phyloP scores from a whole-genome alignment of 2,113 vertebrate genomes.

The Toxotes jaculatrix region DNA sequence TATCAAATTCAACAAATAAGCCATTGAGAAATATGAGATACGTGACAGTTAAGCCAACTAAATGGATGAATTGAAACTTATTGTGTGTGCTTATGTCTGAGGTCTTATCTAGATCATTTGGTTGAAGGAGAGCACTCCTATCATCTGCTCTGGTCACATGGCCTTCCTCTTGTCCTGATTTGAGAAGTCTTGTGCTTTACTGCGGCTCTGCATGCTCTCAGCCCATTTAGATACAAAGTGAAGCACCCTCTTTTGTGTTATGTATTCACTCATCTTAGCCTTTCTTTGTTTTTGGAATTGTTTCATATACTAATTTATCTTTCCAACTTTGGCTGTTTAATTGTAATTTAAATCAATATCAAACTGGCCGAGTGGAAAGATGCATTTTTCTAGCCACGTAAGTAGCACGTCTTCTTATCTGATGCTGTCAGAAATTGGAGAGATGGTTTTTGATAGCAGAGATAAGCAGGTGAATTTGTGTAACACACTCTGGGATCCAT shows the following conservation, averaged over 20 bases:
- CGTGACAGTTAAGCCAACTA: constrained; percentile 23
- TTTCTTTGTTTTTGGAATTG: not conserved
- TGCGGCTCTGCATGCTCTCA: constrained; percentile 50
- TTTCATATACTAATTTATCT: not conserved
- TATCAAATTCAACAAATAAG: constrained; percentile 60
- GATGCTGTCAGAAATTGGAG: not conserved
- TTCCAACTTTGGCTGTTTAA: not conserved
- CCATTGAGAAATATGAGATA: constrained; percentile 58
- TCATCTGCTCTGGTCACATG: constrained; percentile 70
- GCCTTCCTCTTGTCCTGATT: constrained; percentile 62
- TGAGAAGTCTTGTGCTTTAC: constrained; percentile 57
- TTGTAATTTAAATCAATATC: constrained; percentile 2
- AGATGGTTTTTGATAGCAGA: not conserved
- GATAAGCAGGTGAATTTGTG: constrained; percentile 1
- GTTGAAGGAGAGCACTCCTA: constrained; percentile 58
- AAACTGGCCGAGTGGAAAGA: not conserved
- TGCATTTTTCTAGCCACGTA: not conserved
- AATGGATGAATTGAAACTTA: constrained; percentile 56
- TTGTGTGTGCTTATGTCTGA: constrained; percentile 44
- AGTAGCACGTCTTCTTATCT: not conserved
- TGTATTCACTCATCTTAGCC: not conserved
- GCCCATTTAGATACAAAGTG: constrained; percentile 12
- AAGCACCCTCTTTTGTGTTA: not conserved
- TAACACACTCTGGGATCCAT: constrained; percentile 22
- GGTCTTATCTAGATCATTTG: constrained; percentile 64